These are phyloP conservation scores for Apamea sordens DNA, from an alignment of 2,888 invertebrate genomes.

Conservation along the genomic window DNA sequence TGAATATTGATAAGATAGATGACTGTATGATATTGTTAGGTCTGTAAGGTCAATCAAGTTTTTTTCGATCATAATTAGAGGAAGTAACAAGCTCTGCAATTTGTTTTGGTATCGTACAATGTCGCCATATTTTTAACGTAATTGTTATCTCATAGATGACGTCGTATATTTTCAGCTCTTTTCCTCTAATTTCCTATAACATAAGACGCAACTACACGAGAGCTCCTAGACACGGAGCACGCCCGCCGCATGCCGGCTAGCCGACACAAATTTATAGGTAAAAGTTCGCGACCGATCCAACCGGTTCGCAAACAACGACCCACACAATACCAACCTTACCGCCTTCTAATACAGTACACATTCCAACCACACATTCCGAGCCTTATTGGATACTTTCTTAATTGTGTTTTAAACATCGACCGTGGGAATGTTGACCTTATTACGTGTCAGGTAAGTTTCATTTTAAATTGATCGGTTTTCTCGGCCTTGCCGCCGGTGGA, in stretches of 20 bases:
- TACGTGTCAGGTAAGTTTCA: conserved; percentile 77
- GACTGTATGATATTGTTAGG: not conserved
- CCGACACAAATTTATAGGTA: conserved; percentile 90
- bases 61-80: not conserved
- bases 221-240: conserved; percentile 83
- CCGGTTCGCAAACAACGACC: conserved; percentile 78
- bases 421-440: conserved; percentile 86
- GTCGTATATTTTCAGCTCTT: conserved; percentile 40
- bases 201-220: conserved; percentile 74
- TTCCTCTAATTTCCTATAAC: conserved; percentile 71
- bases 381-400: conserved; percentile 90
- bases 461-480: conserved; percentile 80
- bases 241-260: conserved; percentile 83
- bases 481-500: conserved; percentile 89
- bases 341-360: conserved; percentile 75
- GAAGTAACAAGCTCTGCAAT: not conserved
- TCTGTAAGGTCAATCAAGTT: not conserved
- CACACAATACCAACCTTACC: conserved; percentile 78
- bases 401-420: conserved; percentile 83
- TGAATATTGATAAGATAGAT: not conserved
- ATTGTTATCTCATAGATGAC: not conserved
- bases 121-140: not conserved
- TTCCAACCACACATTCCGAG: conserved; percentile 71
- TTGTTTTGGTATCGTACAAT: not conserved
- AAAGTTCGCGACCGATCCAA: conserved; percentile 90